Evolutionary conservation across 2,888 invertebrate genomes (phyloP), one percentile per base, ranked within the genome.

Genomic region (Meliscaeva auricollis): DNA sequence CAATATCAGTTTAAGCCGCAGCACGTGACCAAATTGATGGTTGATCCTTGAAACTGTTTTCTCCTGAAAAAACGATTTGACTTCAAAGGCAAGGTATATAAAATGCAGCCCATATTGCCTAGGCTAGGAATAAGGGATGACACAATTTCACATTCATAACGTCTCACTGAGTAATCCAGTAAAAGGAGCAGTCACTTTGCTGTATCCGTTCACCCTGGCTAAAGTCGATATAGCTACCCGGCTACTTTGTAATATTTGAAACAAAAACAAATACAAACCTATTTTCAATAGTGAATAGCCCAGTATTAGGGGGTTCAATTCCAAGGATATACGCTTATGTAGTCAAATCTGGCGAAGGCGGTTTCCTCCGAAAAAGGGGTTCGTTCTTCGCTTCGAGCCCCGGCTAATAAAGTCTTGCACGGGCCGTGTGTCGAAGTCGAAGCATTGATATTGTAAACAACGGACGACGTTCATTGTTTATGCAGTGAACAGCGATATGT

Each of bases 1-100:
- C 85, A 81, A 81, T 85, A 85, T 85, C 76, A 77, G 73, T 41
- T 87, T 90, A 90, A 90, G 91, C 91, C 90, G 89, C 90, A 90
- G 87, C 90, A 91, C 90, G 91, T 91, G 91, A 87, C 90, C 73
- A 17, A 76, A 81, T 85, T 81, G 85, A 85, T 69, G 81, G 81
- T 72, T 85, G 72, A 76, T 85, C 68, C 81, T 81, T 73, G 68
- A 85, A 81, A 69, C 52, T 20, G 64, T 58, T 20, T 48, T 32
- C 15, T 56, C 38, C 60, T 69, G 38, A 26, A 69, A 66, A 70
- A 60, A 54, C 58, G 66, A 73, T 68, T 68, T 73, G 76, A 80
- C 85, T 85, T 85, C 80, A 84, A 84, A 84, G 70, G 41, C 62
- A n/a, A n/a, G n/a, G n/a, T 20, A 38, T 58, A 15, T 30, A 30